phyloP scores from a whole-genome alignment of 1,140 invertebrate genomes.

The Parapsyche elsis region DNA sequence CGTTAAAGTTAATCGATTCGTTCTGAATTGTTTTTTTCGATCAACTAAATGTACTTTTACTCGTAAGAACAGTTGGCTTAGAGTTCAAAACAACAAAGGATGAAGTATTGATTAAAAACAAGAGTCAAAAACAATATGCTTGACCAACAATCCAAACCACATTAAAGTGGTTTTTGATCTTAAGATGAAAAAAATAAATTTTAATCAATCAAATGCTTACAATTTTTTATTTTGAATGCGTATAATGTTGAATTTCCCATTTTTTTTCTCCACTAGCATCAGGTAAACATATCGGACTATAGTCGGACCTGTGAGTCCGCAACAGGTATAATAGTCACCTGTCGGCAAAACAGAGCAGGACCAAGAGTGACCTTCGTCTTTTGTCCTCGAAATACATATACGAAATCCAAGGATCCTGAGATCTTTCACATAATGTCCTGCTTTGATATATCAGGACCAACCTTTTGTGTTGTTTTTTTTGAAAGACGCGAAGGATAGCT shows the following conservation, averaged over 20 bases:
- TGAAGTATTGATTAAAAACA: no score
- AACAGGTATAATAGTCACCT: slow-evolving; percentile 54
- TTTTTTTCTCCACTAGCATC: neutral
- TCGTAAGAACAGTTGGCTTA: no score
- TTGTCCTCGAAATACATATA: slow-evolving; percentile 29
- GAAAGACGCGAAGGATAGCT: neutral
- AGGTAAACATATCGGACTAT: neutral
- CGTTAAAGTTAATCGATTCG: neutral
- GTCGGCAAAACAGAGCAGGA: slow-evolving; percentile 34
- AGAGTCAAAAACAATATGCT: no score
- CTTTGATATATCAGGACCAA: slow-evolving; percentile 12
- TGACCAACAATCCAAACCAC: no score
- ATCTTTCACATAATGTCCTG: neutral
- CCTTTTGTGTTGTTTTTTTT: neutral
- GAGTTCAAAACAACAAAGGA: no score
- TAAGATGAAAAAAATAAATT: no score
- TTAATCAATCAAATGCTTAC: neutral
- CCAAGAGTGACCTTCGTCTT: slow-evolving; percentile 48
- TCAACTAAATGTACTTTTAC: no score
- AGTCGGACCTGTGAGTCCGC: slow-evolving; percentile 29
- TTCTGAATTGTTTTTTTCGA: neutral
- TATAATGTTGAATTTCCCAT: neutral
- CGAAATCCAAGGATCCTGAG: slow-evolving; percentile 46
- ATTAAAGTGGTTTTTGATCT: no score
- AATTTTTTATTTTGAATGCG: neutral